Percentiles rank a stretch among this genome's conserved stretches.
phyloP scores from a whole-genome alignment of 1,140 invertebrate genomes.

The Colletes latitarsis region DNA sequence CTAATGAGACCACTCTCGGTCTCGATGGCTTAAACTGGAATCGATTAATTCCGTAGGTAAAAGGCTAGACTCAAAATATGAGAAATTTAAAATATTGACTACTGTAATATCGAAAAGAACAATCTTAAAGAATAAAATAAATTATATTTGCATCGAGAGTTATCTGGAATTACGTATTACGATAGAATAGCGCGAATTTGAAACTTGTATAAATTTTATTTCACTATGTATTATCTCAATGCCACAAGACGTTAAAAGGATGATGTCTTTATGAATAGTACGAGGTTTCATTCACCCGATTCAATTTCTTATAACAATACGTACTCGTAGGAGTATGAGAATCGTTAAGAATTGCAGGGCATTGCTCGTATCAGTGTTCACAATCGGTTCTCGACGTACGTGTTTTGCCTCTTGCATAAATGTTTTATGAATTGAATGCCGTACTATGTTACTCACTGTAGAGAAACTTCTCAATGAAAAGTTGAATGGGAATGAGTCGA shows the following conservation, averaged over 20 bases:
- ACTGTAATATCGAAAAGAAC: too few relatives aligned
- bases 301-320: constrained; percentile 5
- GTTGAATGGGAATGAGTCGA: not conserved
- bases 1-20: too few relatives aligned
- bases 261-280: not conserved
- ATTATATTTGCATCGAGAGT: too few relatives aligned
- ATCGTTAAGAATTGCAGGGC: not conserved
- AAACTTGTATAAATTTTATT: too few relatives aligned
- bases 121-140: too few relatives aligned
- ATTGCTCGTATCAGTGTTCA: not conserved
- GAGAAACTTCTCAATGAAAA: not conserved
- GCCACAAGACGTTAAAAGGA: not conserved
- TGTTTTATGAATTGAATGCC: constrained; percentile 9
- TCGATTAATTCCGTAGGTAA: too few relatives aligned
- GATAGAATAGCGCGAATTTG: not conserved
- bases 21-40: too few relatives aligned
- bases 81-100: not conserved
- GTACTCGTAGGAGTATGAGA: not conserved
- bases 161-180: not conserved
- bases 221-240: too few relatives aligned
- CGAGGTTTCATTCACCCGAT: not conserved
- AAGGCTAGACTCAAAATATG: too few relatives aligned
- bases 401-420: constrained; percentile 10
- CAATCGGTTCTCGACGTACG: constrained; percentile 4
- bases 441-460: not conserved